A percentile compares a stretch with the other conserved stretches of the same genome.
Evolutionary conservation across 1,140 invertebrate genomes (phyloP).

Genomic region (Galleria mellonella): DNA sequence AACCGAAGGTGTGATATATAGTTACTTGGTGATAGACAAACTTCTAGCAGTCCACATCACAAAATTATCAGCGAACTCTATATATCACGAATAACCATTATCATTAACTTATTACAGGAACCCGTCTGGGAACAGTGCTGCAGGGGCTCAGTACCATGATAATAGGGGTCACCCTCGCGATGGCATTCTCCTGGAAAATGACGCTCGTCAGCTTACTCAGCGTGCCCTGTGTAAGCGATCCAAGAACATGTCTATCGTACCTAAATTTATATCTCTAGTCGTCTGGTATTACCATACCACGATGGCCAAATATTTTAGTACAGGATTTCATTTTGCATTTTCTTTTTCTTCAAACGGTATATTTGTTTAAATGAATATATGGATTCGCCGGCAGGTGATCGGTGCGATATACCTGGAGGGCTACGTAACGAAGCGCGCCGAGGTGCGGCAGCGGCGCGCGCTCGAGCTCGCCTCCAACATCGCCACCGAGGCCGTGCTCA

Average conservation of each 20-base stretch:
- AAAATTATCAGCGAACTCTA: too few relatives aligned
- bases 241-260: too few relatives aligned
- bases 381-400: conserved; percentile 41
- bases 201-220: conserved; percentile 84
- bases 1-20: too few relatives aligned
- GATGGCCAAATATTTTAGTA: too few relatives aligned
- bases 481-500: conserved; percentile 85
- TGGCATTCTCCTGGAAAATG: conserved; percentile 89
- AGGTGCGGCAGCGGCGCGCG: conserved; percentile 75
- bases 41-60: too few relatives aligned
- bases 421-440: conserved; percentile 46
- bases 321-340: too few relatives aligned
- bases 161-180: conserved; percentile 80
- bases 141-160: conserved; percentile 84
- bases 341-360: too few relatives aligned
- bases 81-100: too few relatives aligned
- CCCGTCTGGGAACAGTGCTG: conserved; percentile 84
- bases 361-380: too few relatives aligned
- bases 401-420: conserved; percentile 64
- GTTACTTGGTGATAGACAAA: too few relatives aligned
- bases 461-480: conserved; percentile 80
- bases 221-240: conserved; percentile 82
- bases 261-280: too few relatives aligned
- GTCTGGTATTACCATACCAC: too few relatives aligned
- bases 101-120: conserved; percentile 75